phyloP scores from a whole-genome alignment of 2,113 vertebrate genomes.

The Montifringilla adamsi region DNA sequence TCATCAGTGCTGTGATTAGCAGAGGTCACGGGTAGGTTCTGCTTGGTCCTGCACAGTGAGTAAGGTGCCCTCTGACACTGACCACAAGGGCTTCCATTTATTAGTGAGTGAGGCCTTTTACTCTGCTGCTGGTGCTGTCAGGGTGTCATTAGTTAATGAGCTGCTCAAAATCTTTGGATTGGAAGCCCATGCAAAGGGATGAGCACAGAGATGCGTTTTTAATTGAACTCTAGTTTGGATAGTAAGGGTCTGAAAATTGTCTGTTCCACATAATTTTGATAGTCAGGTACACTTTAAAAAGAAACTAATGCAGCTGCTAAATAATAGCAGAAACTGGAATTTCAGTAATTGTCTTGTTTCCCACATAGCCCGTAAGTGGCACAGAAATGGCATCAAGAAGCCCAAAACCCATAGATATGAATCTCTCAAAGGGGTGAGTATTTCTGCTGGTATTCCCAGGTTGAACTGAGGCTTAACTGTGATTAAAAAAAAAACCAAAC shows the following conservation, averaged over 20 bases:
- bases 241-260: neutral
- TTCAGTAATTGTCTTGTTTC: neutral
- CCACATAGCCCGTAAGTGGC: constrained; percentile 89
- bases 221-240: neutral
- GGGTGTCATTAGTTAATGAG: neutral
- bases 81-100: fast-evolving
- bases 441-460: neutral
- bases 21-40: fast-evolving
- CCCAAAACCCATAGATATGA: constrained; percentile 88
- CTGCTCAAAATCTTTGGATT: neutral
- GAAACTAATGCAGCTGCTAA: neutral
- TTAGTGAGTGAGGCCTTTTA: fast-evolving
- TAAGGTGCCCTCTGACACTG: fast-evolving
- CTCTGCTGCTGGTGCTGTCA: fast-evolving
- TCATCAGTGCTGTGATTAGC: neutral
- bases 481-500: neutral
- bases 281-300: neutral
- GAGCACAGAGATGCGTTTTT: neutral
- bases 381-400: constrained; percentile 98
- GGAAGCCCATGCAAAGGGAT: fast-evolving
- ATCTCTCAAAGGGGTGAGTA: constrained; percentile 92
- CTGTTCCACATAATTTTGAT: fast-evolving
- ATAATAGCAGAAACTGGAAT: neutral
- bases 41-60: neutral
- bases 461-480: neutral